Conservation (phyloP, 2,888 invertebrate species). For the Orthonychiurus folsomi region DNA sequence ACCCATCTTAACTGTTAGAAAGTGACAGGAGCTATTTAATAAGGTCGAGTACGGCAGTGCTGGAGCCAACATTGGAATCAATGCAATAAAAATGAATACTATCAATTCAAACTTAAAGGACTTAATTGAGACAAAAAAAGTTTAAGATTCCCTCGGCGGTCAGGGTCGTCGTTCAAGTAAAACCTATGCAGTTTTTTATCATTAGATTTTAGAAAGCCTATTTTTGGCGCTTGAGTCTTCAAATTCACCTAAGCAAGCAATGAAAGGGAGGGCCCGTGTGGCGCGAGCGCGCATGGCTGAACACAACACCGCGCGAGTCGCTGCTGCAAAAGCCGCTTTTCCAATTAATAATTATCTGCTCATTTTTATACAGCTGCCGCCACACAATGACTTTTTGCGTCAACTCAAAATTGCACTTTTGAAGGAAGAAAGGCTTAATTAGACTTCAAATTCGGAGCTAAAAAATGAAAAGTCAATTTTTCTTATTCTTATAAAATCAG, state of each 20-base stretch:
- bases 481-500: conserved; percentile 1
- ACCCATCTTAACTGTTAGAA: too few relatives aligned
- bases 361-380: background rate
- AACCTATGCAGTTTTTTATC: background rate
- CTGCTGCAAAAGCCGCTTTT: background rate
- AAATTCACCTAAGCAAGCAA: background rate
- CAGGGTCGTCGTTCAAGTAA: background rate
- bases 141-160: too few relatives aligned
- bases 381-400: too few relatives aligned
- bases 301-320: too few relatives aligned
- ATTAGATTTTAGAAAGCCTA: background rate
- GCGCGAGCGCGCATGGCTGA: too few relatives aligned
- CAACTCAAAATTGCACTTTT: background rate
- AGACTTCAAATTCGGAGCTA: background rate
- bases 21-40: too few relatives aligned
- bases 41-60: too few relatives aligned
- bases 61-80: background rate
- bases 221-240: background rate
- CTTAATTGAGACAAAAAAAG: too few relatives aligned
- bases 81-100: background rate
- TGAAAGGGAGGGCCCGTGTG: background rate
- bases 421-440: background rate
- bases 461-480: background rate
- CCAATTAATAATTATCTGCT: background rate
- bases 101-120: background rate